A percentile compares a stretch with the other conserved stretches of the same genome.
These are phyloP conservation scores for Molossus molossus DNA, from an alignment of 2,797 vertebrate species.

Conservation along the genomic window DNA sequence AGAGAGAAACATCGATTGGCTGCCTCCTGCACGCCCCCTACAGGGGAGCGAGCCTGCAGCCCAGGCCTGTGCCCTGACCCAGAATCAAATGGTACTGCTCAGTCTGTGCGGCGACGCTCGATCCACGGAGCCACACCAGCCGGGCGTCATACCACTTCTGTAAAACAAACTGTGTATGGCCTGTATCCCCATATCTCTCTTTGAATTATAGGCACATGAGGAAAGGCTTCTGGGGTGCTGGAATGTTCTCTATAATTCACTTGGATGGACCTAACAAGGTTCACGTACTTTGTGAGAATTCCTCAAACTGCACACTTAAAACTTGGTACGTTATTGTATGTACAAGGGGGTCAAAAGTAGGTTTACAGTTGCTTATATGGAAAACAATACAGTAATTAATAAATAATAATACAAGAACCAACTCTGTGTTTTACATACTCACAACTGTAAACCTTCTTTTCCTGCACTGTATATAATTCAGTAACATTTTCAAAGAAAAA, in stretches of 20 bases:
- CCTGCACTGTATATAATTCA: not conserved
- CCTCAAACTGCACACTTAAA: not conserved
- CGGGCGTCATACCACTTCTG: not conserved
- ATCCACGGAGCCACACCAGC: too few relatives aligned
- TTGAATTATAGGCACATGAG: not conserved
- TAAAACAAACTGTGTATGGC: not conserved
- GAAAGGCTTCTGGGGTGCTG: not conserved
- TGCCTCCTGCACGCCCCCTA: too few relatives aligned
- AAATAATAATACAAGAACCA: not conserved
- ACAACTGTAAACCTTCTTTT: not conserved
- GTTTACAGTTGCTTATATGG: not conserved
- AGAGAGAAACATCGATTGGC: too few relatives aligned
- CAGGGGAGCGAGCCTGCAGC: too few relatives aligned
- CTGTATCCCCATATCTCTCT: not conserved
- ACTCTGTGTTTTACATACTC: too few relatives aligned
- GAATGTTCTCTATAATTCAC: not conserved
- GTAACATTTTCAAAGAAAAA: constrained; percentile 3
- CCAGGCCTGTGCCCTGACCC: too few relatives aligned
- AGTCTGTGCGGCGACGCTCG: too few relatives aligned
- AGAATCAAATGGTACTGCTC: too few relatives aligned
- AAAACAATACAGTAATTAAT: not conserved
- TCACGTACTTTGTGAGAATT: not conserved
- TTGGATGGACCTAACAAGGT: not conserved
- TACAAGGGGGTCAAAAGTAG: not conserved
- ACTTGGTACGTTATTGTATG: not conserved